These are phyloP conservation scores for Troides aeacus DNA, from an alignment of 2,888 invertebrate species.

Conservation along the genomic window DNA sequence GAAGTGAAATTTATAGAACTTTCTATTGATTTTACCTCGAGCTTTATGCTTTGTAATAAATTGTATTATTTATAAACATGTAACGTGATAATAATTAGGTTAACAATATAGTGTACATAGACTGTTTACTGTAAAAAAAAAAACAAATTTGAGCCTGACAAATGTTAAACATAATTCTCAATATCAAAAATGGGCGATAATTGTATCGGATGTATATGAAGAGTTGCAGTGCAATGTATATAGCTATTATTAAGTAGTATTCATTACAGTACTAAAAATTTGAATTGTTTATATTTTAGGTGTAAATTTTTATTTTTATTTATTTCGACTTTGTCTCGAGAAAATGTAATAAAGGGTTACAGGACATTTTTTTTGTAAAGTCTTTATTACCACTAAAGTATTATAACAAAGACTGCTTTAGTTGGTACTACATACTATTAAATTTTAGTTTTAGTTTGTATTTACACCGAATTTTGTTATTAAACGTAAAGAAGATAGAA, in stretches of 20 bases:
- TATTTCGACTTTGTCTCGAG: not conserved
- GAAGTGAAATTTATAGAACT: constrained; percentile 8
- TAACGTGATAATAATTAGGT: constrained; percentile 80
- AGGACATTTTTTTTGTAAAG: not conserved
- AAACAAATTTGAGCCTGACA: constrained; percentile 46
- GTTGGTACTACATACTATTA: not conserved
- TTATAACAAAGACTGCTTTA: not conserved
- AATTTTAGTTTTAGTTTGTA: not conserved
- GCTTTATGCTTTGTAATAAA: constrained; percentile 28
- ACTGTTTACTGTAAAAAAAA: constrained; percentile 52
- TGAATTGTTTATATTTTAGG: constrained; percentile 37
- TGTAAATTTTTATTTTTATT: constrained; percentile 39
- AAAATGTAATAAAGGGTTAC: not conserved
- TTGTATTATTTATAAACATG: constrained; percentile 55
- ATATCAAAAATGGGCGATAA: constrained; percentile 43
- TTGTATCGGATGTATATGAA: constrained; percentile 50
- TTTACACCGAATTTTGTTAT: not conserved
- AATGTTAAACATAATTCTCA: constrained; percentile 40
- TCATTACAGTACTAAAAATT: constrained; percentile 38
- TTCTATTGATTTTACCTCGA: constrained; percentile 6
- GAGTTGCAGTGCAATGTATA: constrained; percentile 53
- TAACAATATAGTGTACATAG: constrained; percentile 67
- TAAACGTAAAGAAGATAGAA: too few species aligned
- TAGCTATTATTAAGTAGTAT: constrained; percentile 56
- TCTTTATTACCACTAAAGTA: not conserved